Percentiles rank a stretch among this genome's conserved stretches.
These are phyloP conservation scores for Dryobotodes eremita DNA, from an alignment of 2,888 invertebrate species.

Conservation along the genomic window DNA sequence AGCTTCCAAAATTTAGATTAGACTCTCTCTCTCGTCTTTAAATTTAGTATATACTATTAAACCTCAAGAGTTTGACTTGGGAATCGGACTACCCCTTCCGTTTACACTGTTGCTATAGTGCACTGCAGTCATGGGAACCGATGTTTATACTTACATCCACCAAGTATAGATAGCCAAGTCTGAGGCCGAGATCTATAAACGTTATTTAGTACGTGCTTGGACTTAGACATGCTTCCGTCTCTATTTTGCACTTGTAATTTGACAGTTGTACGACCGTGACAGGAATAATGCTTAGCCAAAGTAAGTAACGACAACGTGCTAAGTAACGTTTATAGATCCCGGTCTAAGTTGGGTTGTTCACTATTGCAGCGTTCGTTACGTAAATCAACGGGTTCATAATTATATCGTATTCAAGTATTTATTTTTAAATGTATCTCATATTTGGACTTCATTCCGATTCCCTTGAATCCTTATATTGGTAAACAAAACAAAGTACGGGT, in stretches of 20 bases:
- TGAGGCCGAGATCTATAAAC: neutral
- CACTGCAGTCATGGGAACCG: neutral
- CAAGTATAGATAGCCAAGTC: neutral
- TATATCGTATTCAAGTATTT: neutral
- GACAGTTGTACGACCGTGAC: neutral
- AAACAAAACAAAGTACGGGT: neutral
- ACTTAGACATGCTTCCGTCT: neutral
- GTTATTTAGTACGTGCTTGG: neutral
- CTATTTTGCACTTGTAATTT: neutral
- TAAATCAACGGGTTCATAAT: neutral
- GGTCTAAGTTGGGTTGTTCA: neutral
- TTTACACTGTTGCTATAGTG: neutral
- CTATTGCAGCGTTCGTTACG: neutral
- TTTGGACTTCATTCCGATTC: neutral
- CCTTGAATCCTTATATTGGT: neutral
- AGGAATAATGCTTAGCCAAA: neutral
- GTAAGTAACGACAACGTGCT: neutral
- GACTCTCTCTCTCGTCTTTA: neutral
- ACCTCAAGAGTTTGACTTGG: neutral
- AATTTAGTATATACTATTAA: neutral
- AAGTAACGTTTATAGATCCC: neutral
- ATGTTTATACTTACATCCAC: neutral
- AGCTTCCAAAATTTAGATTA: no score
- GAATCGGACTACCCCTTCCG: neutral
- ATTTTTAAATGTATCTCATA: neutral